Conservation (phyloP, 2,888 invertebrate species). For the Isotomurus palustris region DNA sequence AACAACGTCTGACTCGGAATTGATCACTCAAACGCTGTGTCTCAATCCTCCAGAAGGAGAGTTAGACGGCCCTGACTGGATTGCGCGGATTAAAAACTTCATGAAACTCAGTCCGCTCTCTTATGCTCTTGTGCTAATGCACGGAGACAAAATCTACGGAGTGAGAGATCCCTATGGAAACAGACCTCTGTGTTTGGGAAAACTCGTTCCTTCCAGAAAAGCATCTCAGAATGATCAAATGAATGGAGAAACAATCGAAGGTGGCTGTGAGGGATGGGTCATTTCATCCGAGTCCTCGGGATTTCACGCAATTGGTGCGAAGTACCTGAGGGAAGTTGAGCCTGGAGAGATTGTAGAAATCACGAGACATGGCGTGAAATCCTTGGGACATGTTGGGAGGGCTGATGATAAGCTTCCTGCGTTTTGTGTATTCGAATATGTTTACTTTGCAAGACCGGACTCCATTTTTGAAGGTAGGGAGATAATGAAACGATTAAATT, state of each 20-base stretch:
- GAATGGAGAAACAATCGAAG: slow-evolving; percentile 49
- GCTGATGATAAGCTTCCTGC: slow-evolving; percentile 76
- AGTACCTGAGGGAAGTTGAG: slow-evolving; percentile 86
- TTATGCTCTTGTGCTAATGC: slow-evolving; percentile 94
- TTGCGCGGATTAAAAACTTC: slow-evolving; percentile 82
- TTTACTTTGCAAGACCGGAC: slow-evolving; percentile 95
- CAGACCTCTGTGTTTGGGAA: slow-evolving; percentile 90
- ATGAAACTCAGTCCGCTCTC: slow-evolving; percentile 90
- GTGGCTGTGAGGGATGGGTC: slow-evolving; percentile 84
- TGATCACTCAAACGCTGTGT: slow-evolving; percentile 94
- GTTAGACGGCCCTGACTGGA: slow-evolving; percentile 76
- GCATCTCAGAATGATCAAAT: slow-evolving; percentile 4
- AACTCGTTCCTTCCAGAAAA: slow-evolving; percentile 66
- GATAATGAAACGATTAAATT: background rate
- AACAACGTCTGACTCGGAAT: slow-evolving; percentile 93
- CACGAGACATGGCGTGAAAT: slow-evolving; percentile 76
- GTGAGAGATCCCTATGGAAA: slow-evolving; percentile 96
- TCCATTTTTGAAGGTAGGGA: slow-evolving; percentile 83
- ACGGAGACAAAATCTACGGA: slow-evolving; percentile 88
- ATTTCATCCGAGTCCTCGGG: slow-evolving; percentile 97
- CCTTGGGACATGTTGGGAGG: slow-evolving; percentile 78
- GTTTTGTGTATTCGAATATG: slow-evolving; percentile 98
- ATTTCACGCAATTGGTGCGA: slow-evolving; percentile 87
- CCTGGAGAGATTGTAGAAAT: slow-evolving; percentile 97
- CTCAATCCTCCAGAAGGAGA: slow-evolving; percentile 78